phyloP scores from a whole-genome alignment of 2,797 vertebrate species.

The Zalophus californianus region DNA sequence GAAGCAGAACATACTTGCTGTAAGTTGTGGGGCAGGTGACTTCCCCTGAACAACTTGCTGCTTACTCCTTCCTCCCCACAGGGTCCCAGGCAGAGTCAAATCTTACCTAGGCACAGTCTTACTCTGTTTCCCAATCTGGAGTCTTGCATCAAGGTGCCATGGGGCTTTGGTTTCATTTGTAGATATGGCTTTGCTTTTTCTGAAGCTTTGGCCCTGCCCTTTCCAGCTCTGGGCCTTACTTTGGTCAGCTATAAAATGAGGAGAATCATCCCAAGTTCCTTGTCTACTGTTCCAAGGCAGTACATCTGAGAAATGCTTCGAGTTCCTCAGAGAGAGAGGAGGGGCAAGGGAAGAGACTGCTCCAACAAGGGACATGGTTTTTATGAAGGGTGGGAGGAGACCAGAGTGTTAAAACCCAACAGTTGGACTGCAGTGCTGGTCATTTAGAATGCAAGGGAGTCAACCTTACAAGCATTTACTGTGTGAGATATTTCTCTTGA shows the following conservation, averaged over 20 bases:
- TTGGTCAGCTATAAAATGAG: background rate
- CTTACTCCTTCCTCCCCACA: background rate
- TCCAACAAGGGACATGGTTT: background rate
- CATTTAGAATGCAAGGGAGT: background rate
- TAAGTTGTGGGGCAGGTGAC: background rate
- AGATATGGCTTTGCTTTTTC: background rate
- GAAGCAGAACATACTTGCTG: background rate
- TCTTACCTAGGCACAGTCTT: background rate
- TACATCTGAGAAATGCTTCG: background rate
- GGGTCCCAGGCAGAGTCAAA: background rate
- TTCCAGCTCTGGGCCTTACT: background rate
- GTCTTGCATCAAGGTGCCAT: background rate
- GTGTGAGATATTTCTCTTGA: background rate
- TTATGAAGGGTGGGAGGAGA: background rate
- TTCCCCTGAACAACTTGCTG: background rate
- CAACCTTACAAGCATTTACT: background rate
- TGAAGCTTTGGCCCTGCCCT: background rate
- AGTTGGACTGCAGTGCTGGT: background rate
- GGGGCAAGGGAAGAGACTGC: background rate
- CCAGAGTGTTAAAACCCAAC: background rate
- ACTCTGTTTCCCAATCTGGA: background rate
- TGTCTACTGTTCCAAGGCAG: background rate
- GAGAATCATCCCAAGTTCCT: background rate
- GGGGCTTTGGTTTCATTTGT: background rate
- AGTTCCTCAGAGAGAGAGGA: background rate